A percentile compares a stretch with the other conserved stretches of the same genome.
These are phyloP conservation scores for Naja naja DNA, from an alignment of 2,113 vertebrate genomes.

Conservation along the genomic window DNA sequence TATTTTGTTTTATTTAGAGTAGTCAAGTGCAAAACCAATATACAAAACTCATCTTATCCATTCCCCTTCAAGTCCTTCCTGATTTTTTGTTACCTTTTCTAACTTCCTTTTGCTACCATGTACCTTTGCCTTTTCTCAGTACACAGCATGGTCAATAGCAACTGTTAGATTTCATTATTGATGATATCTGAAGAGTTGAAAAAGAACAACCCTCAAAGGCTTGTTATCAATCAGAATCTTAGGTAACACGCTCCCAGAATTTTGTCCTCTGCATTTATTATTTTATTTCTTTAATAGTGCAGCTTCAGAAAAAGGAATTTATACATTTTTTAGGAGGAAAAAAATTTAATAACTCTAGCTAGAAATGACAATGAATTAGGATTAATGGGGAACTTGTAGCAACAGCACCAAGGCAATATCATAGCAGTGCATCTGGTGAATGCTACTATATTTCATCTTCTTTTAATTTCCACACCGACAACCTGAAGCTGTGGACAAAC, in stretches of 20 bases:
- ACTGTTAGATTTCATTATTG: background rate
- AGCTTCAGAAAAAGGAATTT: background rate
- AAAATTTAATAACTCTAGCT: slow-evolving; percentile 9
- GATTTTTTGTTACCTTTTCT: background rate
- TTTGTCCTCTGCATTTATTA: background rate
- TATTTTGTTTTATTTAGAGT: background rate
- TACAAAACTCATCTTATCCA: background rate
- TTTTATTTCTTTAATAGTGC: background rate
- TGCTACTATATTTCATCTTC: slow-evolving; percentile 26
- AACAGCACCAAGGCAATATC: slow-evolving; percentile 12
- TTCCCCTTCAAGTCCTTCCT: background rate
- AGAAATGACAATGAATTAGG: slow-evolving; percentile 30
- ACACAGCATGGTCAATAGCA: background rate
- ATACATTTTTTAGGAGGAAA: slow-evolving; percentile 25
- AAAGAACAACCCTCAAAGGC: background rate
- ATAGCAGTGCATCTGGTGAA: background rate
- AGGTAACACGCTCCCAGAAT: background rate
- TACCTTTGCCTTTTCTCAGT: background rate
- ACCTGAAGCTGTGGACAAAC: slow-evolving; percentile 16
- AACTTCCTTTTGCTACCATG: background rate
- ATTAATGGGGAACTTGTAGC: slow-evolving; percentile 43
- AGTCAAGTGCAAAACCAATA: background rate
- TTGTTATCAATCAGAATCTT: slow-evolving; percentile 2
- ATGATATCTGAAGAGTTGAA: slow-evolving; percentile 16
- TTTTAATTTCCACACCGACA: slow-evolving; percentile 34